Percentiles rank a stretch among this genome's conserved stretches.
Conservation (phyloP, 1,140 invertebrate species). For the Drosophila nigrodunni region DNA sequence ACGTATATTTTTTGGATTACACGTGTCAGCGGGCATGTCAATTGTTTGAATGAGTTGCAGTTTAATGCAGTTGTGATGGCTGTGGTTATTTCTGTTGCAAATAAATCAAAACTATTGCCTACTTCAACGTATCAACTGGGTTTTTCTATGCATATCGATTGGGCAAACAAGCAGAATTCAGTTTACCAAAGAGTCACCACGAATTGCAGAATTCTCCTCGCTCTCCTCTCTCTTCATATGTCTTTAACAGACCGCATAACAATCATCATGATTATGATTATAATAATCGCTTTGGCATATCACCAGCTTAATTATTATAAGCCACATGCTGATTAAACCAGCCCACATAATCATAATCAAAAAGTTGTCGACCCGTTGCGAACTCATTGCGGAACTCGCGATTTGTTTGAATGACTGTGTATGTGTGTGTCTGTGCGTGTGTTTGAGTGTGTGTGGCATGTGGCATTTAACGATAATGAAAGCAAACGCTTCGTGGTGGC, state of each 20-base stretch:
- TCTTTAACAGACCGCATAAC: constrained; percentile 8
- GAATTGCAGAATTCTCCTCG: not conserved
- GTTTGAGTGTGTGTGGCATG: constrained; percentile 16
- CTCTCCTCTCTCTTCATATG: not conserved
- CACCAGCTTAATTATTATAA: constrained; percentile 48
- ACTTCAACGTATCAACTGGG: not conserved
- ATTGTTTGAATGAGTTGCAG: constrained; percentile 64
- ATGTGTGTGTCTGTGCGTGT: not conserved
- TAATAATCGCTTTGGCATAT: constrained; percentile 38
- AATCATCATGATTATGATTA: constrained; percentile 34
- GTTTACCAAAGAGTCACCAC: constrained; percentile 1
- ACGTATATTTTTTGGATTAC: constrained; percentile 51
- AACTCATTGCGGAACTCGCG: constrained; percentile 8
- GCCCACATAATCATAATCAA: constrained; percentile 54
- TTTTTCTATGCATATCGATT: not conserved
- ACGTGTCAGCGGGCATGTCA: constrained; percentile 78
- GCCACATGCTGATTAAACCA: constrained; percentile 47
- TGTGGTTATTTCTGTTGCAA: constrained; percentile 5
- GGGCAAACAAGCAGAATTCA: constrained; percentile 30
- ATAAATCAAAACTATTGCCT: constrained; percentile 25
- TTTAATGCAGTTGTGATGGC: constrained; percentile 37
- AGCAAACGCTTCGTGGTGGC: constrained; percentile 40
- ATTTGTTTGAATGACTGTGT: constrained; percentile 2
- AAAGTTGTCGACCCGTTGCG: constrained; percentile 47
- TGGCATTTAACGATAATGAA: constrained; percentile 28